Evolutionary conservation across 2,888 invertebrate genomes (phyloP), one percentile per base, ranked within the genome.

Genomic region (Sympetrum striolatum): DNA sequence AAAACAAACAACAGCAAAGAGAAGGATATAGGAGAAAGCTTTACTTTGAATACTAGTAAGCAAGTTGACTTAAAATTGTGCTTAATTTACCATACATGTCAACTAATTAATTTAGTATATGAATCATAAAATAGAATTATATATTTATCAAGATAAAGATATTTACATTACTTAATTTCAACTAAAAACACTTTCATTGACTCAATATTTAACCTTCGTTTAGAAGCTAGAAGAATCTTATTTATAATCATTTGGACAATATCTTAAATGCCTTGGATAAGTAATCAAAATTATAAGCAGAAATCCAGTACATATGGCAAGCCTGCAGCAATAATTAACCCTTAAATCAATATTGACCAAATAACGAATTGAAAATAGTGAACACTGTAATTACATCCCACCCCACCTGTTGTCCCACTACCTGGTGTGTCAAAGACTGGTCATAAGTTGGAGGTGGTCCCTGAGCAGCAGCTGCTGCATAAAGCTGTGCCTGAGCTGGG

Each of bases 381-480:
- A 53, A 60, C n/a, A 91, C 64, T 53, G 79, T 35, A n/a, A 37
- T 86, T 58, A 86, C 64, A 37, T 64, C 86, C 86, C 86, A 64
- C 86, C 86, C 86, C 86, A 86, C 86, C 86, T 86, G 86, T 60
- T 86, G 86, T 86, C 86, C 86, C 94, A 96, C 92, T 92, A 95
- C 95, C 90, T 95, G 95, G 94, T 95, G 95, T 91, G 95, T 95
- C 92, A 96, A 94, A 91, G 96, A 96, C 94, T 97, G 96, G 93
- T 97, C 97, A 93, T 97, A 97, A 5, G 95, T 94, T 60, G 96
- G 95, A 25, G 95, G 95, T 91, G 96, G 96, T 90, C 96, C 96
- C 91, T 96, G 96, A 18, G 96, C 92, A 64, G 92, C 92, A 22
- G 92, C 92, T 25, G 92, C 92, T 37, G 94, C 96, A 93, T 95